These are phyloP conservation scores for Anthoscopus minutus DNA, from an alignment of 2,113 vertebrate genomes.

Conservation along the genomic window DNA sequence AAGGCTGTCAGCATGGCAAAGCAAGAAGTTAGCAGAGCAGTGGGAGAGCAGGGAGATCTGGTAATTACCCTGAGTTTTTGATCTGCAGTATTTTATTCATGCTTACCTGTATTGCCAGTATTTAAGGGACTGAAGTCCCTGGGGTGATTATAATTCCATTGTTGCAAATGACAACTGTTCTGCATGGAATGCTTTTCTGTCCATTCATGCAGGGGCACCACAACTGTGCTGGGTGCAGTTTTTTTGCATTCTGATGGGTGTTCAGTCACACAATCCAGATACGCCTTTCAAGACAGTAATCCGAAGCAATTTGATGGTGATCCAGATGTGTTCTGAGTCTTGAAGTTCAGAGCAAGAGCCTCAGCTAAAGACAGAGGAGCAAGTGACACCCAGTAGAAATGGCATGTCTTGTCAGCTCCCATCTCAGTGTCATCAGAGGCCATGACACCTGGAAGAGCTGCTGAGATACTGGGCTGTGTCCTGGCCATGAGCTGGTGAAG, in stretches of 20 bases:
- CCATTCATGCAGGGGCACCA: not conserved
- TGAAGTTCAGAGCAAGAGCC: not conserved
- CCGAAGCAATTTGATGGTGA: not conserved
- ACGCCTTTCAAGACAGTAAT: not conserved
- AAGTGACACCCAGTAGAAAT: not conserved
- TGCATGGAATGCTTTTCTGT: not conserved
- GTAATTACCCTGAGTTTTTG: not conserved
- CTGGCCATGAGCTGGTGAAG: not conserved
- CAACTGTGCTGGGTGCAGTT: not conserved
- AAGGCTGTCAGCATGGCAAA: not conserved
- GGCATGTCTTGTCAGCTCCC: not conserved
- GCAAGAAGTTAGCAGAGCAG: not conserved
- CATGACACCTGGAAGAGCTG: not conserved
- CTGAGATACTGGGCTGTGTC: not conserved
- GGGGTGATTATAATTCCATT: not conserved
- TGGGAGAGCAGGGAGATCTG: not conserved
- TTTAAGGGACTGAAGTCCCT: not conserved
- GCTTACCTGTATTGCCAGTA: not conserved
- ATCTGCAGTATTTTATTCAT: not conserved
- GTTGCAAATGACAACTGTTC: not conserved
- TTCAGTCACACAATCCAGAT: not conserved
- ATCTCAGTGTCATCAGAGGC: not conserved
- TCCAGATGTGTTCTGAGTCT: not conserved
- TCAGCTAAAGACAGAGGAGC: not conserved
- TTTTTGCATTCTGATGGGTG: not conserved